Evolutionary conservation across 2,113 vertebrate genomes (phyloP), one percentile per base, ranked within the genome.

Genomic region (Melanotaenia duboulayi): DNA sequence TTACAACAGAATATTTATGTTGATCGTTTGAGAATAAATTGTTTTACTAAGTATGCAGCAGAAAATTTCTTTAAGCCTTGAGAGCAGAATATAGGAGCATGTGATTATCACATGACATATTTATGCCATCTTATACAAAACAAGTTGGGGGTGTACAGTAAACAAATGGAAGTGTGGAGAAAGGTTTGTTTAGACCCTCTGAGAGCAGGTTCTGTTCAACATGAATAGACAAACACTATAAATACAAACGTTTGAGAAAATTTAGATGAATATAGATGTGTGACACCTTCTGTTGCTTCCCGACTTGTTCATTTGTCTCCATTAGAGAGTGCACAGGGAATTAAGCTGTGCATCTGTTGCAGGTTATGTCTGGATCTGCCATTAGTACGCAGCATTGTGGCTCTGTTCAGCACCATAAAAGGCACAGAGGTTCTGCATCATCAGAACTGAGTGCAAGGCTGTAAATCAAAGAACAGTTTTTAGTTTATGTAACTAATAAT

Each of bases 261-360:
- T 63, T 44, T 64, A 70, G 75, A 86, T 86, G 81, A 87, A 90
- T 90, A 78, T 84, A 84, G 77, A 87, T 81, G 83, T 74, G 74
- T 46, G 32, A 73, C 74, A 76, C 88, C 88, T 81, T 90, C 90
- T 89, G 90, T 84, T 59, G 73, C 80, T 66, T 44, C 55, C 69
- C 19, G 65, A 40, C 71, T 74, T 66, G 62, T 84, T 84, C 88
- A 91, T 91, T 91, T 89, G 86, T 90, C 90, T 90, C 86, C 86
- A 91, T 92, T 91, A 91, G 82, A 52, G 73, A 77, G 76, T 58
- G 81, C 72, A 71, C 68, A 63, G 87, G 67, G 84, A 90, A 91
- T 90, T 89, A 91, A 88, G 84, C 78, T 14, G 78, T 72, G 87
- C 90, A 90, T 89, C 91, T 91, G 91, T 81, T 76, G 83, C 81